Evolutionary conservation across 2,797 vertebrate genomes (phyloP), one percentile per base, ranked within the genome.

Genomic region (Mycteria americana): DNA sequence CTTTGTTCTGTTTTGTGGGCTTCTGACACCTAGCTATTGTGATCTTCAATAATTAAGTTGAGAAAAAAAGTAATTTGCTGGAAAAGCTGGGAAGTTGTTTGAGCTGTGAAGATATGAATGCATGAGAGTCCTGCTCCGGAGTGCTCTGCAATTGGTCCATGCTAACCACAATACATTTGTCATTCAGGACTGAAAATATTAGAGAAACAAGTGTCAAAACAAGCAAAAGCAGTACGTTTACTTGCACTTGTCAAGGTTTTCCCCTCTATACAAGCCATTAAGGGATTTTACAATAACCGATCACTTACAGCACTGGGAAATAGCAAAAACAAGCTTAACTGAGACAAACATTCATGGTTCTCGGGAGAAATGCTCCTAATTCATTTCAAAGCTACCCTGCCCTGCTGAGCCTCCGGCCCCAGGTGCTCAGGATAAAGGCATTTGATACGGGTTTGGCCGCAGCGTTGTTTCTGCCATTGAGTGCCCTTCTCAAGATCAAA

Each of bases 401-500:
- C 69, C 76, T 72, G 85, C 88, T 45, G 37, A 84, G 48, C 56
- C 73, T 73, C 37, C 89, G 79, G 80, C 46, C 59, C 69, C 70
- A 92, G 89, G 92, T 88, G 88, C 83, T 81, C 23, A 13, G 79
- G 73, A 88, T 51, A 51, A 84, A 85, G 93, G 74, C 73, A 70
- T 51, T 9, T 18, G 80, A 46, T 13, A n/a, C 0, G 0, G 68
- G 51, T 10, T 48, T 2, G 8, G 69, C 31, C 0, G 2, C 46
- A 30, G 51, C 0, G 18, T 11, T 69, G 64, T 2, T 92, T 50
- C 85, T 94, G 73, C 85, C 18, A 16, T 1, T 8, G 65, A 92
- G 94, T 37, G 70, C 64, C 86, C 91, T 91, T 87, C 84, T 93
- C 70, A 64, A 33, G 87, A 96, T 91, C 92, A 92, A 90, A 94